Evolutionary conservation across 2,113 vertebrate species (phyloP).

Genomic region (Aythya baeri): DNA sequence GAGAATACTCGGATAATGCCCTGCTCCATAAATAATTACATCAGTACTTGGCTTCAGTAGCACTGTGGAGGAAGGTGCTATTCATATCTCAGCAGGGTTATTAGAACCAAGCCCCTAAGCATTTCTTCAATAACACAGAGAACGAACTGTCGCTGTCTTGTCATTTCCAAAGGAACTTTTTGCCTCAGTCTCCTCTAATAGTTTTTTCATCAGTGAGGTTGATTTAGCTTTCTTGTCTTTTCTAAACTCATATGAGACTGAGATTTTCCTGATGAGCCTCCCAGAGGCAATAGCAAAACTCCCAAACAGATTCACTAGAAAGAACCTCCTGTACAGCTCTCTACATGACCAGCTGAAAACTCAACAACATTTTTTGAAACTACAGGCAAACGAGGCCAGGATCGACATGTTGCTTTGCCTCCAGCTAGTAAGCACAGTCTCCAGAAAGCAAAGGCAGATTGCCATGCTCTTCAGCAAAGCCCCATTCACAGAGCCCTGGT

Average conservation of each 20-base stretch:
- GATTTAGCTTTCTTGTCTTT: not conserved
- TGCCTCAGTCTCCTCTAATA: not conserved
- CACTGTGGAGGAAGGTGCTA: conserved; percentile 21
- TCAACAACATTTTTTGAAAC: not conserved
- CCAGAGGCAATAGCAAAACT: not conserved
- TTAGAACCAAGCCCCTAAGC: not conserved
- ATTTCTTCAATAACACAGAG: not conserved
- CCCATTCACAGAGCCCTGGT: not conserved
- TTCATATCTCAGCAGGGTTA: not conserved
- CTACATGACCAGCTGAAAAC: not conserved
- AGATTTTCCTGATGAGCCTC: not conserved
- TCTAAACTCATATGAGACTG: not conserved
- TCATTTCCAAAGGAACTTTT: not conserved
- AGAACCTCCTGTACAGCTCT: not conserved
- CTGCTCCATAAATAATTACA: conserved; percentile 37
- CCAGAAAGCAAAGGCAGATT: not conserved
- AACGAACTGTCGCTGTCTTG: not conserved
- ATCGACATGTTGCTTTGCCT: not conserved
- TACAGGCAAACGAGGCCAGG: not conserved
- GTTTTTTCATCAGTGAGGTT: not conserved
- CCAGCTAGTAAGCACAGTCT: not conserved
- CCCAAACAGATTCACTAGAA: not conserved
- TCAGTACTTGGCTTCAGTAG: conserved; percentile 10
- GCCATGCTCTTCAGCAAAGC: not conserved
- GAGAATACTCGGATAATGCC: not conserved